Conservation (phyloP, 2,113 vertebrate genomes). For the Saguinus midas region DNA sequence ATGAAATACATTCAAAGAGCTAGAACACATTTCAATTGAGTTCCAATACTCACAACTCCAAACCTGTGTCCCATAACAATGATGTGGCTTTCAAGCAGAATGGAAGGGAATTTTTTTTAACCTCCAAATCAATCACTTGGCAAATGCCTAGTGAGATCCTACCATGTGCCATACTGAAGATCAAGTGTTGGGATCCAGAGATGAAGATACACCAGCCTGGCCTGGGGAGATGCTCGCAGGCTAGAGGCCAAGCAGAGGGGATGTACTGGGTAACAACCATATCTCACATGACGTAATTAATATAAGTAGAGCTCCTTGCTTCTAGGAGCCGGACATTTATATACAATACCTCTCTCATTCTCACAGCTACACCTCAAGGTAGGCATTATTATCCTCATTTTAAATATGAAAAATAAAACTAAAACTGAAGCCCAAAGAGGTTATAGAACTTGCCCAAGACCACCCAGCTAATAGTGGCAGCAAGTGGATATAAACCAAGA, state of each 20-base stretch:
- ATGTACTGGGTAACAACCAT: no score
- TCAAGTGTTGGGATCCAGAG: background rate
- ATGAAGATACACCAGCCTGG: background rate
- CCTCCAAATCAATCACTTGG: background rate
- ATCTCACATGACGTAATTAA: background rate
- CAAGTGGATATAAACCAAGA: background rate
- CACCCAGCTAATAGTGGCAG: background rate
- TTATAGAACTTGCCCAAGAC: background rate
- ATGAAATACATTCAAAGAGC: background rate
- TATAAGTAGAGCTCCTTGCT: background rate
- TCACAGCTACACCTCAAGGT: background rate
- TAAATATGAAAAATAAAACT: conserved; percentile 18
- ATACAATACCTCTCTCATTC: background rate
- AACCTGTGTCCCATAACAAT: background rate
- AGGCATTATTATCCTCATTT: background rate
- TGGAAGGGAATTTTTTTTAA: background rate
- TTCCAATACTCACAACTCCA: background rate
- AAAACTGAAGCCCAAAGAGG: background rate
- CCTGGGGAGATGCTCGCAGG: background rate
- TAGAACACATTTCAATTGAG: conserved; percentile 3
- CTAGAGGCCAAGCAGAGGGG: background rate
- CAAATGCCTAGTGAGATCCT: background rate
- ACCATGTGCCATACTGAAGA: background rate
- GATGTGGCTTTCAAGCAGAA: background rate
- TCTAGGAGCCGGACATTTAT: background rate